A percentile compares a stretch with the other conserved stretches of the same genome.
Conservation (phyloP, 2,888 invertebrate genomes). For the Globia sparganii region DNA sequence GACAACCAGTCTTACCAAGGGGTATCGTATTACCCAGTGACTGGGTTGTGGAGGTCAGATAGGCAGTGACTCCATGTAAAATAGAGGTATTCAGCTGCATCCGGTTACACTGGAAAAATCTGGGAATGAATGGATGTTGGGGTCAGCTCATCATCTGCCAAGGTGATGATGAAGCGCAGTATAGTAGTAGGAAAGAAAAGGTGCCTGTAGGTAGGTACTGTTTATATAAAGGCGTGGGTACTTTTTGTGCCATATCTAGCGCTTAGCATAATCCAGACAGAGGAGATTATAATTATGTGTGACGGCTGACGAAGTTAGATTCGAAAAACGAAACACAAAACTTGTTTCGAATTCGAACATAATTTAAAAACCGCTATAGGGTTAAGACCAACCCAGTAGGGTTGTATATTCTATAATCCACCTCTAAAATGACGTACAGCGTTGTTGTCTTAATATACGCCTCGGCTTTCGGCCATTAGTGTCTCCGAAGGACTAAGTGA, state of each 20-base stretch:
- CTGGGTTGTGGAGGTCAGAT: too few species aligned
- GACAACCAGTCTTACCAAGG: too few species aligned
- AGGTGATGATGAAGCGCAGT: too few species aligned
- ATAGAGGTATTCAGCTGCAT: too few species aligned
- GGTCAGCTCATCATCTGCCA: too few species aligned
- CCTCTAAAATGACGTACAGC: conserved; percentile 76
- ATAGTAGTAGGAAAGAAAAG: not conserved
- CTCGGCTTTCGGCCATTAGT: conserved; percentile 83
- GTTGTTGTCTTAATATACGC: conserved; percentile 77
- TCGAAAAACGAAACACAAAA: conserved; percentile 1
- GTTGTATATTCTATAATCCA: conserved; percentile 51
- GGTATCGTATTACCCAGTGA: too few species aligned
- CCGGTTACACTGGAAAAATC: too few species aligned
- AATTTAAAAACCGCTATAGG: not conserved
- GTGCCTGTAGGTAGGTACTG: too few species aligned
- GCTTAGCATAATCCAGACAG: not conserved
- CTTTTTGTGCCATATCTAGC: not conserved
- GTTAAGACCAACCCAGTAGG: conserved; percentile 3
- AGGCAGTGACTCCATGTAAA: too few species aligned
- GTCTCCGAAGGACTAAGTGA: conserved; percentile 86
- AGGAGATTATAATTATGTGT: conserved; percentile 16
- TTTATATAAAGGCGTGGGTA: not conserved
- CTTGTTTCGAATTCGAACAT: not conserved
- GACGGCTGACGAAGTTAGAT: not conserved
- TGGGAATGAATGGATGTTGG: too few species aligned